Percentiles rank a stretch among this genome's conserved stretches.
These are phyloP conservation scores for Leistus spinibarbis DNA, from an alignment of 2,888 invertebrate genomes.

Conservation along the genomic window DNA sequence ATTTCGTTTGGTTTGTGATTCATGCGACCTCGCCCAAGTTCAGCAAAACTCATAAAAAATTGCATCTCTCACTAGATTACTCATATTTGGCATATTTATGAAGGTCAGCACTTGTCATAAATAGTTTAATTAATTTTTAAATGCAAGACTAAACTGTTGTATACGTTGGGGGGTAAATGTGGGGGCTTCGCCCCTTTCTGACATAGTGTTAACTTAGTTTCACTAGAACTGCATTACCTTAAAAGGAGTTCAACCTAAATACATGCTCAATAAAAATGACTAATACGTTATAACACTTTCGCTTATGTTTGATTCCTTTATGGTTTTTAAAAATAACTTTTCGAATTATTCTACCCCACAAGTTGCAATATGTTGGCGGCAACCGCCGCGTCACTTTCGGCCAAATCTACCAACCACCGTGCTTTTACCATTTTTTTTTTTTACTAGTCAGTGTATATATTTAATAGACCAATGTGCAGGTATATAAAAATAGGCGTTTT, in stretches of 20 bases:
- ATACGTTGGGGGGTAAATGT: slow-evolving; percentile 7
- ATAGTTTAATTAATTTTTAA: slow-evolving; percentile 23
- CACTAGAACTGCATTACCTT: slow-evolving; percentile 26
- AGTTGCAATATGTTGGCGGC: neutral
- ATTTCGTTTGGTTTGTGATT: slow-evolving; percentile 23
- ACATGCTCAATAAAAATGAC: neutral
- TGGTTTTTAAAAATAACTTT: neutral
- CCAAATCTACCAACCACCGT: neutral
- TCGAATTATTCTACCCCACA: no score
- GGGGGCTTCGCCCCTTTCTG: no score
- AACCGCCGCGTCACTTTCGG: neutral
- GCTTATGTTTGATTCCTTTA: neutral
- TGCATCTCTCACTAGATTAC: slow-evolving; percentile 33
- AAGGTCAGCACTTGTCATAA: slow-evolving; percentile 35
- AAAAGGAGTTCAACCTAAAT: slow-evolving; percentile 29
- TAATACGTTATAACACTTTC: neutral
- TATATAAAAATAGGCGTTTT: no score
- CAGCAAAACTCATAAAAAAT: slow-evolving; percentile 25
- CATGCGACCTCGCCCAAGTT: slow-evolving; percentile 40
- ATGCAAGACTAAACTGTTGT: neutral
- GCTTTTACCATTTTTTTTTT: neutral
- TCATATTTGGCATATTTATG: slow-evolving; percentile 27
- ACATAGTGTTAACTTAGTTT: no score
- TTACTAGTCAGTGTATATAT: neutral
- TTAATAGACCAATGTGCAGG: no score